Conservation (phyloP, 2,113 vertebrate species). For the Catagonus wagneri region DNA sequence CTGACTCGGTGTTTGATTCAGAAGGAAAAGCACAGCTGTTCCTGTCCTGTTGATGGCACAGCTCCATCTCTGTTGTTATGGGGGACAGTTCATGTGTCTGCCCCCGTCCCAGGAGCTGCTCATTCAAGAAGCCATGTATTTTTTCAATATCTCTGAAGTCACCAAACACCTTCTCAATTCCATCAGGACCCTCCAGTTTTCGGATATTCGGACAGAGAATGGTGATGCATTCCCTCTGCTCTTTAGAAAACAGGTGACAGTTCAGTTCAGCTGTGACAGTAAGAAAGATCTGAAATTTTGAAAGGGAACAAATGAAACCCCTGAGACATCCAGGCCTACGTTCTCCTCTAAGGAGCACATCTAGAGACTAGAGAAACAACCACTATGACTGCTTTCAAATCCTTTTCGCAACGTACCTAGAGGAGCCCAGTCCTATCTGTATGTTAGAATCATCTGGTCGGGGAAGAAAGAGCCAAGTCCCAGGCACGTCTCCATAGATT, state of each 20-base stretch:
- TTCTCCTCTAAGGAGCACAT: conserved; percentile 7
- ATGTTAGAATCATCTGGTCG: not conserved
- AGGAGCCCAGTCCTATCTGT: not conserved
- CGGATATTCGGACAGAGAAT: conserved; percentile 80
- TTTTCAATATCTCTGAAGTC: conserved; percentile 85
- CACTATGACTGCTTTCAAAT: not conserved
- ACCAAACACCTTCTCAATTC: conserved; percentile 82
- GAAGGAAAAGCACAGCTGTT: not conserved
- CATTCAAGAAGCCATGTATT: conserved; percentile 81
- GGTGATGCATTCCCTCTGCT: conserved; percentile 80
- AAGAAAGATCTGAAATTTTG: conserved; percentile 87
- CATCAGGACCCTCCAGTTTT: conserved; percentile 11
- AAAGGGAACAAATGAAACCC: conserved; percentile 63
- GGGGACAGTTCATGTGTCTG: not conserved
- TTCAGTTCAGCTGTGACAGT: conserved; percentile 85
- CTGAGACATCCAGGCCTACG: not conserved
- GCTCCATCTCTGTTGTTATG: not conserved
- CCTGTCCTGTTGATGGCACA: not conserved
- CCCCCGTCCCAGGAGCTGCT: conserved; percentile 71
- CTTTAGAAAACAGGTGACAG: conserved; percentile 80
- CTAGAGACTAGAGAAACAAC: not conserved
- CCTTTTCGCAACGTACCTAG: not conserved
- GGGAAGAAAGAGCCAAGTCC: not conserved
- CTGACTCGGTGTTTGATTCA: not conserved
- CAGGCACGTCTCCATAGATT: not conserved